A percentile compares a stretch with the other conserved stretches of the same genome.
These are phyloP conservation scores for Mico argentatus DNA, from an alignment of 2,797 vertebrate genomes.

Conservation along the genomic window DNA sequence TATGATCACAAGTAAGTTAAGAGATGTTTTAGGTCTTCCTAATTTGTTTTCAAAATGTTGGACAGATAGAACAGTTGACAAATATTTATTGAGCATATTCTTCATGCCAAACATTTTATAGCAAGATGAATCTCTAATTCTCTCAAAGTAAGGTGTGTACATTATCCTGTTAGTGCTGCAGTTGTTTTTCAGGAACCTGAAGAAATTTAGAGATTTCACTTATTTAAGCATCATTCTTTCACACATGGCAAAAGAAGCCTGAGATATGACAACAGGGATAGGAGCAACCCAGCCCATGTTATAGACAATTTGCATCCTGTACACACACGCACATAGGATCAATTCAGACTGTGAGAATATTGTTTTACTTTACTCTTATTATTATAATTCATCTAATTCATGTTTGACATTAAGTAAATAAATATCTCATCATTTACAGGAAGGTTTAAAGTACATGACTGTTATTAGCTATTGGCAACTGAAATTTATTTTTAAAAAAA, in stretches of 20 bases:
- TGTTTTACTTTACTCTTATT: neutral
- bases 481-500: neutral
- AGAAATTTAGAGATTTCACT: neutral
- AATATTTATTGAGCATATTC: constrained; percentile 21
- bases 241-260: neutral
- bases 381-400: neutral
- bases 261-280: neutral
- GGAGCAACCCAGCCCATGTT: neutral
- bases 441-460: neutral
- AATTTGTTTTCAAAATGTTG: neutral
- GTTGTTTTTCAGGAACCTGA: neutral
- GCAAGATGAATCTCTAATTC: neutral
- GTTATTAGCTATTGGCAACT: neutral
- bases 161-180: neutral
- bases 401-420: neutral
- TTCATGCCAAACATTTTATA: neutral
- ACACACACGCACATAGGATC: neutral
- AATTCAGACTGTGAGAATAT: neutral
- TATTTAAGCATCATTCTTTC: neutral
- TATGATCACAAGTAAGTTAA: neutral
- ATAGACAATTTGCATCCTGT: neutral
- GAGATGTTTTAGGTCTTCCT: neutral
- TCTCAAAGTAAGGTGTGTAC: neutral
- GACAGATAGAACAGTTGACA: neutral
- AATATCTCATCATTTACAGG: constrained; percentile 1